Base-by-base conservation (phyloP, 2,113 vertebrate species). In the Rhea americana region DNA sequence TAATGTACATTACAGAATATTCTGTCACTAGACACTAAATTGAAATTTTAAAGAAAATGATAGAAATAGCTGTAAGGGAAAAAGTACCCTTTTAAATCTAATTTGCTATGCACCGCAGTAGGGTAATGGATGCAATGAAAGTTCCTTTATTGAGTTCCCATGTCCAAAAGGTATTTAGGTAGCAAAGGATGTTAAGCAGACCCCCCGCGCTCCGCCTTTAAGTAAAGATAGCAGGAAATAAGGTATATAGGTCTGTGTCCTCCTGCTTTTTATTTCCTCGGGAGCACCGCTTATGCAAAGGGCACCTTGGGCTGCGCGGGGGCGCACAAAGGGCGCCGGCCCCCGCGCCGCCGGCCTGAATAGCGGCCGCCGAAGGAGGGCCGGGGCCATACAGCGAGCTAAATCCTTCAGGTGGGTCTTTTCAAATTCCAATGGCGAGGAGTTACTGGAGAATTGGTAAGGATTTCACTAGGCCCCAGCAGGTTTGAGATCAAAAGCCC, bases 101-200 rank as follows among this genome's bases (percentile, higher is more conserved):
- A 99, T 99, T 99, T 99, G 99, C 98, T 99, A 99, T 99, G 99
- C 98, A 98, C 98, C 95, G 74, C 98, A 98, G 98, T 98, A 98
- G 98, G 98, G 98, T 98, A 98, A 99, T 99, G 97, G 98, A 98
- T 98, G 98, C 97, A 97, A 98, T 97, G 97, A 96, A 98, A 98
- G 97, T 97, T 97, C 97, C 96, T 98, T 98, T 98, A 98, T 98
- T 98, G 98, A 97, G 98, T 98, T 98, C 98, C 98, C 97, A 98
- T 98, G 98, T 99, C 98, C 97, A 98, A 99, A 98, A 99, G 98
- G 98, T 99, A 98, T 98, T 98, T 98, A 98, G 98, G 98, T 98
- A 97, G 97, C 97, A 97, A 97, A 97, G 96, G 96, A 98, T 98
- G 97, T 98, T 98, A 98, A 98, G 96, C 93, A 98, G 97, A 96